Conservation (phyloP, 1,140 invertebrate genomes). For the Brachionus calyciflorus region DNA sequence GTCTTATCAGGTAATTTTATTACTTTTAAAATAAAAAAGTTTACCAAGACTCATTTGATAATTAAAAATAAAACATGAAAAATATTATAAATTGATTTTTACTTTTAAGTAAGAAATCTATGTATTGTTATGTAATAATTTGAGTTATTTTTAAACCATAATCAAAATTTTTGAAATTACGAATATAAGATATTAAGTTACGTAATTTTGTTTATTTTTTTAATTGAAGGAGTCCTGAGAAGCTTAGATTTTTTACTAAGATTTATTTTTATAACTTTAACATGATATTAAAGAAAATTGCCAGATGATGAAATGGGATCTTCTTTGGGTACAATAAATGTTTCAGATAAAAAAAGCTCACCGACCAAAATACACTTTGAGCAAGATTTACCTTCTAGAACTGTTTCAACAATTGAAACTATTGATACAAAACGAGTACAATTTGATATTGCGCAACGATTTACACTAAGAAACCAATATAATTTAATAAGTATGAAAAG, state of each 20-base stretch:
- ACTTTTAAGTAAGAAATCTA: too few species aligned
- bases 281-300: constrained; percentile 3
- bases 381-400: background rate
- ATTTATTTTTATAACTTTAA: background rate
- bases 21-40: background rate
- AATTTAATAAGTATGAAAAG: background rate
- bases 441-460: background rate
- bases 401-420: background rate
- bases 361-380: background rate
- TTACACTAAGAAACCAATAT: background rate
- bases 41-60: too few species aligned
- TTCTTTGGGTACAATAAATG: background rate
- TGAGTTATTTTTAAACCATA: too few species aligned
- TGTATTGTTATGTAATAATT: too few species aligned
- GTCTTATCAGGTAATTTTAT: constrained; percentile 20
- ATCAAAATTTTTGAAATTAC: too few species aligned
- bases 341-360: background rate
- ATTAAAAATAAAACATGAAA: too few species aligned
- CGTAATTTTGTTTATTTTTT: background rate
- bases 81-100: too few species aligned
- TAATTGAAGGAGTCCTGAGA: background rate
- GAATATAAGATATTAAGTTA: too few species aligned
- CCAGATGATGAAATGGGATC: constrained; percentile 28
- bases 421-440: background rate
- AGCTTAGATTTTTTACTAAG: background rate